phyloP scores from a whole-genome alignment of 2,113 vertebrate species.

The Irena cyanogastra region DNA sequence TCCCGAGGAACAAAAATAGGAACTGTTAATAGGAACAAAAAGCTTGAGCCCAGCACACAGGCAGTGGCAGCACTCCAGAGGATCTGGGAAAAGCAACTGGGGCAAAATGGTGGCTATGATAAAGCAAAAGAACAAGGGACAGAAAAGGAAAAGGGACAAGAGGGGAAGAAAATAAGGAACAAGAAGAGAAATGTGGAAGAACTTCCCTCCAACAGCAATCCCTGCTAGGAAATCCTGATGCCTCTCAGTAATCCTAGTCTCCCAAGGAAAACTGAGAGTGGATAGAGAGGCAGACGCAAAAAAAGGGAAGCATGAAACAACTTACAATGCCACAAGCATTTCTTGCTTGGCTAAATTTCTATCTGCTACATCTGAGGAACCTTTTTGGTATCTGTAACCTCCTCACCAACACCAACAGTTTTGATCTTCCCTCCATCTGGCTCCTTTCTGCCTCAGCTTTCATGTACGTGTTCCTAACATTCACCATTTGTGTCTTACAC shows the following conservation, averaged over 20 bases:
- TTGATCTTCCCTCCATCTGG: neutral
- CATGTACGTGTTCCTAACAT: neutral
- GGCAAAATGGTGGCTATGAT: neutral
- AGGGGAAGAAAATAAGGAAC: neutral
- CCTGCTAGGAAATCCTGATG: neutral
- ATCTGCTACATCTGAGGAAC: neutral
- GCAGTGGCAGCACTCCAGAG: rapidly evolving
- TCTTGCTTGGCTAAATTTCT: neutral
- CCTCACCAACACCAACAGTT: rapidly evolving
- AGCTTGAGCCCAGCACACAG: rapidly evolving
- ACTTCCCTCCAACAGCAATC: rapidly evolving
- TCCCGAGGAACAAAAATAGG: neutral
- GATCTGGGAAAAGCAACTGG: neutral
- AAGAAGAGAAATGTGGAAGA: neutral
- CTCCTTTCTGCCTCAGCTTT: neutral
- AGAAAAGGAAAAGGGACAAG: neutral
- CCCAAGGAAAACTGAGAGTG: neutral
- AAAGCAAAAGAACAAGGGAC: neutral
- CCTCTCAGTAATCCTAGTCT: neutral
- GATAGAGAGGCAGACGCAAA: neutral
- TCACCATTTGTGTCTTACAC: neutral
- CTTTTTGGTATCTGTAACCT: neutral
- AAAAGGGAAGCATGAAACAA: neutral
- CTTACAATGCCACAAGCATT: neutral
- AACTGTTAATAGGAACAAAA: neutral